Evolutionary conservation across 2,113 vertebrate genomes (phyloP), one percentile per base, ranked within the genome.

Genomic region (Cinclus cinclus): DNA sequence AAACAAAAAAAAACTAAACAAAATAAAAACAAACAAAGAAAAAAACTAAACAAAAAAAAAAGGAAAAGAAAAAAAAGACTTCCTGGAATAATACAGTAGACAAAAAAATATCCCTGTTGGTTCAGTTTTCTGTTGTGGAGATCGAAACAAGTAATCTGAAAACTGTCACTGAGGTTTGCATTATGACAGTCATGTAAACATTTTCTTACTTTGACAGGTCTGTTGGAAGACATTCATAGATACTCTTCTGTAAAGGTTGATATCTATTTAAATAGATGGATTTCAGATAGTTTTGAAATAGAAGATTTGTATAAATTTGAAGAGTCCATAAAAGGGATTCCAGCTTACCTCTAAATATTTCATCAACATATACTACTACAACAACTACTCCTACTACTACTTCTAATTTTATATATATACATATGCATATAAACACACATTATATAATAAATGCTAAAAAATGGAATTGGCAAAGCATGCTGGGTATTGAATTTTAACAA

Each of bases 271-370:
- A 70, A 65, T 15, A 80, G 13, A 25, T 47, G 10, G 7, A n/a
- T 47, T 87, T 70, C 8, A 79, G 47, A 70, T 25, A 30, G 16
- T 65, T 63, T 63, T 55, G n/a, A 63, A 55, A 47, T 31, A 28
- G 18, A 76, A 44, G 28, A n/a, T 47, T 70, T 46, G 5, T n/a
- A 55, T 30, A 41, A 46, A 55, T 70, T 56, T 71, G 56, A 79
- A 75, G 13, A 19, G 10, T 14, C 3, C 0, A 2, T 35, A 35
- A 79, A 79, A 79, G 28, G 2, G 24, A 63, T 13, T 42, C 2
- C 4, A 42, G 8, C 1, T 56, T 58, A 42, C 8, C 15, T n/a
- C 17, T 73, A 65, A 53, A 41, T 82, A 52, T 37, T 69, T 83
- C 12, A 60, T 37, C 35, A 37, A 37, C 35, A 37, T 37, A 37